phyloP scores from a whole-genome alignment of 1,140 invertebrate genomes.

The Caenorhabditis tropicalis region DNA sequence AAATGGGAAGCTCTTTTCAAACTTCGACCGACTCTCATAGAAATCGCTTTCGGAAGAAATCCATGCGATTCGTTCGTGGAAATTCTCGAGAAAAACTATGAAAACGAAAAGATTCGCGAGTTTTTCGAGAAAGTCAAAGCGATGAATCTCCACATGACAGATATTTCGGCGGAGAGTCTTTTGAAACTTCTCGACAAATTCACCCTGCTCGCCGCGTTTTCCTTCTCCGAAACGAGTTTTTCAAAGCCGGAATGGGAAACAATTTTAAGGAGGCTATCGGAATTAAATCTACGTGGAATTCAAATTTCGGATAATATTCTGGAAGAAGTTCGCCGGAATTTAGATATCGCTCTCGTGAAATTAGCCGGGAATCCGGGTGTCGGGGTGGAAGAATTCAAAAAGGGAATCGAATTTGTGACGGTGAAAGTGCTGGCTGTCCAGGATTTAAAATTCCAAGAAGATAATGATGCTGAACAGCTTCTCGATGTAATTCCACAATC shows the following conservation, averaged over 20 bases:
- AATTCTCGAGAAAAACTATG: background rate
- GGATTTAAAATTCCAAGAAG: conserved; percentile 19
- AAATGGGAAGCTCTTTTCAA: background rate
- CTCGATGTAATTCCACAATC: background rate
- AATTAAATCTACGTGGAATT: conserved; percentile 12
- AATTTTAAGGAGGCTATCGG: background rate
- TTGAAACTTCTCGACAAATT: background rate
- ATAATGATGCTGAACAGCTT: conserved; percentile 16
- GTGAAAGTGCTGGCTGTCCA: conserved; percentile 14
- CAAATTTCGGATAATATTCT: conserved; percentile 5
- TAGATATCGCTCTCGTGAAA: conserved; percentile 27
- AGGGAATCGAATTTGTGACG: conserved; percentile 32
- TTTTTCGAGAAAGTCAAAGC: conserved; percentile 14
- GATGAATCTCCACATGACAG: conserved; percentile 10
- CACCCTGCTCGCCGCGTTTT: background rate
- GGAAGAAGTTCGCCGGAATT: background rate
- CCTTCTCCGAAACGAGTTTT: conserved; percentile 9
- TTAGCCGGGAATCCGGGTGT: conserved; percentile 40
- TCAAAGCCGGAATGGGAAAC: background rate
- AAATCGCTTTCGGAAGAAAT: conserved; percentile 33
- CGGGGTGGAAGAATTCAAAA: background rate
- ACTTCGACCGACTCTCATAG: background rate
- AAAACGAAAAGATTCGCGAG: background rate
- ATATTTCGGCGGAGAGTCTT: background rate
- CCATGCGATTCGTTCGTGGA: conserved; percentile 20